Evolutionary conservation across 2,888 invertebrate species (phyloP).

Genomic region (Harpagoxenus sublaevis): DNA sequence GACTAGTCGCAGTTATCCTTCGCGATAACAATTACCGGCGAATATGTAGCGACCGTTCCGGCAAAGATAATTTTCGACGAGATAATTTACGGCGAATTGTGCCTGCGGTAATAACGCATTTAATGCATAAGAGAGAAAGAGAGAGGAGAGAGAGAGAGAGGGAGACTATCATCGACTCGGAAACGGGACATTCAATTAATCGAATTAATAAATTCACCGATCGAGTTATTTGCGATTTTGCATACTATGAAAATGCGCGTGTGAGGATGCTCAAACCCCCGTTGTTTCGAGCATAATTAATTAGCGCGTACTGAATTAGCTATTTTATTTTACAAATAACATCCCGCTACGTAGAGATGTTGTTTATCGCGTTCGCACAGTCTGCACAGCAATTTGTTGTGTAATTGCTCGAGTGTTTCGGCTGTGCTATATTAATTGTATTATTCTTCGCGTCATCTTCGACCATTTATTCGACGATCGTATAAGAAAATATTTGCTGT

Average conservation of each 20-base stretch:
- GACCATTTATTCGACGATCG: background rate
- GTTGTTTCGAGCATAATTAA: conserved; percentile 49
- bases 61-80: conserved; percentile 30
- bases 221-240: conserved; percentile 36
- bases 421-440: conserved; percentile 12
- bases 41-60: background rate
- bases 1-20: conserved; percentile 5
- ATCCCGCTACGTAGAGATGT: conserved; percentile 9
- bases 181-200: conserved; percentile 44
- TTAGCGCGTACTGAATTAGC: conserved; percentile 41
- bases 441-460: background rate
- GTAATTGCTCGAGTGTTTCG: conserved; percentile 11
- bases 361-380: conserved; percentile 29
- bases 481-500: background rate
- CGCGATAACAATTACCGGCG: background rate
- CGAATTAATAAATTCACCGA: conserved; percentile 52
- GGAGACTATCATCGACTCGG: conserved; percentile 7
- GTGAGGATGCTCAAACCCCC: background rate
- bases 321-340: conserved; percentile 53
- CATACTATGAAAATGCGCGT: conserved; percentile 10
- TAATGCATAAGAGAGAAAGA: background rate
- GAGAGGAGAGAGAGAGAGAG: background rate
- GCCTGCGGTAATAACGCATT: conserved; percentile 8
- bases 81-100: conserved; percentile 15
- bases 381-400: conserved; percentile 26